These are phyloP conservation scores for Acronicta psi DNA, from an alignment of 2,888 invertebrate species.

Conservation along the genomic window DNA sequence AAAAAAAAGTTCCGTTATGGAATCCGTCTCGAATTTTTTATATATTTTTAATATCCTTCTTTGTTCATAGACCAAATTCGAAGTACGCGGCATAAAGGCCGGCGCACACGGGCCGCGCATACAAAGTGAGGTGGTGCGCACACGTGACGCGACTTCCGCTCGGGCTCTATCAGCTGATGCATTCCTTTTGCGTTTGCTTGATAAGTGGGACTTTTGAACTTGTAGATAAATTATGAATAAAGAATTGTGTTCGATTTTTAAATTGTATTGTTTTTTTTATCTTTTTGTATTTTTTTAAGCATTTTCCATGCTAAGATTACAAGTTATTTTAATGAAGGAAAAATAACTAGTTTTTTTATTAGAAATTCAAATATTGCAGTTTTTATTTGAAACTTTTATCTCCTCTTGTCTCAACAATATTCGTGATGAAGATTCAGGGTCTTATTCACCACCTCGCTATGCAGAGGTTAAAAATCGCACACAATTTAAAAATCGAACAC, in stretches of 20 bases:
- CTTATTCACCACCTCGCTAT: too few species aligned
- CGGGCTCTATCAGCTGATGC: constrained; percentile 60
- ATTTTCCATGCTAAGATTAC: too few species aligned
- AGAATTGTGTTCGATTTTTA: constrained; percentile 14
- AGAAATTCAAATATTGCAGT: too few species aligned
- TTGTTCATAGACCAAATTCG: constrained; percentile 52
- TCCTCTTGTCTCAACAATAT: too few species aligned
- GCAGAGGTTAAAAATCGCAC: too few species aligned
- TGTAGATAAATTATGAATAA: constrained; percentile 15
- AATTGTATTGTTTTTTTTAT: too few species aligned
- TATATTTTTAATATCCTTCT: constrained; percentile 46
- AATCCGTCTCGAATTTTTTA: constrained; percentile 18
- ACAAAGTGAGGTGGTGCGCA: constrained; percentile 67
- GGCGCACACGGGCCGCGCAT: constrained; percentile 65
- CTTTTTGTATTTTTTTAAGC: too few species aligned
- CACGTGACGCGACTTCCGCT: constrained; percentile 82
- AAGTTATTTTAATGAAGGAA: too few species aligned
- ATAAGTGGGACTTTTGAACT: constrained; percentile 39
- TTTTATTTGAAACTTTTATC: background rate
- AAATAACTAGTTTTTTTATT: too few species aligned
- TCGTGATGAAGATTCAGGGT: too few species aligned
- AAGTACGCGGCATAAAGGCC: constrained; percentile 57
- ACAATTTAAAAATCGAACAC: too few species aligned
- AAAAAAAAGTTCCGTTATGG: constrained; percentile 35
- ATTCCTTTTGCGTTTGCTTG: constrained; percentile 51